These are phyloP conservation scores for Papilio protenor DNA, from an alignment of 2,888 invertebrate species.

Conservation along the genomic window DNA sequence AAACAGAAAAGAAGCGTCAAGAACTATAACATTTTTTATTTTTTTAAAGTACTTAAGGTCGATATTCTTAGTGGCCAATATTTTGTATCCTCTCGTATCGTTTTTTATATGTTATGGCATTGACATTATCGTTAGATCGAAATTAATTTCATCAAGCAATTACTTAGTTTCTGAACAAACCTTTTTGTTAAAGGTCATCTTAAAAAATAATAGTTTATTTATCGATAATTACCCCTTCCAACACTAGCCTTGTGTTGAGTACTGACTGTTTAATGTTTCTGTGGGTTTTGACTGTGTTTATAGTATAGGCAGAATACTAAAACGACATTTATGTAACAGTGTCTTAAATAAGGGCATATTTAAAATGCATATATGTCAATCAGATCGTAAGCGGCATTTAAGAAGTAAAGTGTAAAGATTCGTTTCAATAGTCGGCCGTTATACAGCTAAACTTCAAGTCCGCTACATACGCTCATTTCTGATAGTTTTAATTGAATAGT, in stretches of 20 bases:
- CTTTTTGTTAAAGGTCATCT: constrained; percentile 27
- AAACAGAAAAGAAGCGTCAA: not conserved
- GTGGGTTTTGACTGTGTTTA: not conserved
- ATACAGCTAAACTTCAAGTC: no score
- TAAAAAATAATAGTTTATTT: constrained; percentile 13
- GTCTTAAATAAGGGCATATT: no score
- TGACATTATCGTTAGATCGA: constrained; percentile 5
- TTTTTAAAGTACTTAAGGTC: not conserved
- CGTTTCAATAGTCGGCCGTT: no score
- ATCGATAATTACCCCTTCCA: constrained; percentile 32
- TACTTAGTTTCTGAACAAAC: not conserved
- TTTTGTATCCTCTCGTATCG: not conserved
- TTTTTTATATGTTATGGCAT: constrained; percentile 7
- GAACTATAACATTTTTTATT: not conserved
- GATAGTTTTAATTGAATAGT: no score
- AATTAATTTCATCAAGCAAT: constrained; percentile 18
- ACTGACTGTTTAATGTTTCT: not conserved
- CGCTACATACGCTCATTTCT: no score
- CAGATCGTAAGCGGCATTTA: no score
- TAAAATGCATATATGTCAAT: no score
- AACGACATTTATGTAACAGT: no score
- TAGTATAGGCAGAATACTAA: no score
- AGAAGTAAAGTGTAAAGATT: no score
- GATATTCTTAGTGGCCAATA: not conserved
- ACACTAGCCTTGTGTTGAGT: constrained; percentile 37